phyloP scores from a whole-genome alignment of 2,113 vertebrate genomes.

The Ictidomys tridecemlineatus region DNA sequence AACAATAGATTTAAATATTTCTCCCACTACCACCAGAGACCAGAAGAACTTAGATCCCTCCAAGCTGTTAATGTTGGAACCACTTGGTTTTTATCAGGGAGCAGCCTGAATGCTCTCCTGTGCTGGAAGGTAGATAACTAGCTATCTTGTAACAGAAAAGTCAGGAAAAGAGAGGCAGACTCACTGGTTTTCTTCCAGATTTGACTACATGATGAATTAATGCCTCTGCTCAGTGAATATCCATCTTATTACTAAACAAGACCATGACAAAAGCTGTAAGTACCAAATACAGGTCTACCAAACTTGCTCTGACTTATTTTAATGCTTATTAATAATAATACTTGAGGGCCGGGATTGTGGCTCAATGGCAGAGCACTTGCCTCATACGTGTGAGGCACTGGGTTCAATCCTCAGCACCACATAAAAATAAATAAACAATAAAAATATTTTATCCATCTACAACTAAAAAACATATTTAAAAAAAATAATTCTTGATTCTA shows the following conservation, averaged over 20 bases:
- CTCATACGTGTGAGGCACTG: too few relatives aligned
- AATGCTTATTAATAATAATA: conserved; percentile 52
- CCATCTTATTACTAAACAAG: conserved; percentile 43
- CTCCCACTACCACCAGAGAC: neutral
- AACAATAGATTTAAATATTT: conserved; percentile 54
- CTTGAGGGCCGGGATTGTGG: neutral
- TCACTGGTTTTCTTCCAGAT: conserved; percentile 42
- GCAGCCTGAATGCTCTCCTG: neutral
- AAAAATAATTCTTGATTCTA: conserved; percentile 17
- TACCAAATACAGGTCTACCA: conserved; percentile 20
- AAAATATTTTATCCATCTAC: too few relatives aligned
- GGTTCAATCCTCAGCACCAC: too few relatives aligned
- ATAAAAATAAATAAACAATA: too few relatives aligned
- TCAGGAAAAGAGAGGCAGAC: neutral
- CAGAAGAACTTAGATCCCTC: neutral
- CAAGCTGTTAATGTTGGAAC: neutral
- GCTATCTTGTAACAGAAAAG: conserved; percentile 12
- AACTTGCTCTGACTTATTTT: conserved; percentile 18
- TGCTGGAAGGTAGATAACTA: neutral
- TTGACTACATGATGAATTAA: neutral
- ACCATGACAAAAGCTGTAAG: conserved; percentile 15
- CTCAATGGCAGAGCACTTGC: too few relatives aligned
- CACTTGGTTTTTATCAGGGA: neutral
- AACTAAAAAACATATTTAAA: too few relatives aligned
- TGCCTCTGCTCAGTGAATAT: neutral